Base-by-base conservation (phyloP, 2,888 invertebrate genomes). In the Rhyacophila evoluta region DNA sequence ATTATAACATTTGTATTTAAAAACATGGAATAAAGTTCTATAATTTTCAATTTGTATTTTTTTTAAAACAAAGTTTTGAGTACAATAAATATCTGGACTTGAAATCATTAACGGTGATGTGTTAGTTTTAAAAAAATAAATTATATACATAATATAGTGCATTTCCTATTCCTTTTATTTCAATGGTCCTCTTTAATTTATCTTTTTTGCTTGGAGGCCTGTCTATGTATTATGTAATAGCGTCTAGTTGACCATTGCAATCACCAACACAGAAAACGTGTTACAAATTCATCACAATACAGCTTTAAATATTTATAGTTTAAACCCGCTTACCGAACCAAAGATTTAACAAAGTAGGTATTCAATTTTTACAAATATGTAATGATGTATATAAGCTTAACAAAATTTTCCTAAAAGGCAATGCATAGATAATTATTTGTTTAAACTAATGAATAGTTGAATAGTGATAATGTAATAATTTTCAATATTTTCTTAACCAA, bases 271-370 rank as follows among this genome's bases (percentile, higher is more conserved):
- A 11, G 70, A 70, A 70, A 70, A 70, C 36, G 70, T 70, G 70
- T 70, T 33, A 2, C 12, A 29, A 36, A 19, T 70, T 70, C 29
- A 29, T 36, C 29, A 70, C 33, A 36, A 70, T 70, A 36, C 70
- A 36, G 36, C 19, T 15, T 36, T 70, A 70, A 70, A 73, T 72
- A 77, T 77, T 73, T 77, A 81, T 79, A 79, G 12, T 71, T 76
- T 79, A 79, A 79, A 81, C 81, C 81, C 79, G 81, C 79, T 79
- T 81, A 73, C 70, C 81, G 81, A 81, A 81, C 81, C 81, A 81
- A 81, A 79, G 79, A 77, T 79, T 38, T 67, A 28, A 71, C 71
- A 37, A 15, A 55, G 55, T 55, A 55, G n/a, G n/a, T n/a, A n/a
- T n/a, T 55, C 19, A 55, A 12, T 55, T 55, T 28, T 69, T 69